These are phyloP conservation scores for Zaprionus inermis DNA, from an alignment of 1,140 invertebrate genomes.

Conservation along the genomic window DNA sequence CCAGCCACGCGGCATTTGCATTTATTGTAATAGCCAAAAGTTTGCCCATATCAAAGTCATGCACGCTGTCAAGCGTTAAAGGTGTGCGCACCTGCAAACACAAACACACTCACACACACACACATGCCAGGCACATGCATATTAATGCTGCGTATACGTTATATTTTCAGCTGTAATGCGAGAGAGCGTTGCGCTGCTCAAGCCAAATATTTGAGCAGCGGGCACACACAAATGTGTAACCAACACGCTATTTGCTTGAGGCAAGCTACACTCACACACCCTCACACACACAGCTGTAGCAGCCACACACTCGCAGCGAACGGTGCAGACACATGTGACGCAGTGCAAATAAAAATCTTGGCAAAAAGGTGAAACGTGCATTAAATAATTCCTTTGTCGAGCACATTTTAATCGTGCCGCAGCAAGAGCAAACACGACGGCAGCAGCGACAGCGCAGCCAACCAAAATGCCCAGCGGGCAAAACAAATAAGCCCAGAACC, in stretches of 20 bases:
- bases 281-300: conserved; percentile 13
- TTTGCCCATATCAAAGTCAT: conserved; percentile 70
- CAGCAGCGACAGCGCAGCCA: conserved; percentile 19
- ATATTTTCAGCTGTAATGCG: conserved; percentile 74
- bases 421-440: conserved; percentile 68
- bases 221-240: conserved; percentile 79
- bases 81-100: conserved; percentile 41
- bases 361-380: conserved; percentile 80
- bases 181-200: conserved; percentile 61
- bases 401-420: conserved; percentile 82
- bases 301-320: not conserved
- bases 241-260: conserved; percentile 81
- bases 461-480: conserved; percentile 68
- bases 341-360: conserved; percentile 80
- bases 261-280: conserved; percentile 48
- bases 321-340: conserved; percentile 54
- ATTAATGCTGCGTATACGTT: conserved; percentile 77
- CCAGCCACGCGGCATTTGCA: conserved; percentile 69
- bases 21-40: conserved; percentile 75
- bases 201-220: conserved; percentile 76
- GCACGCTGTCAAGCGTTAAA: conserved; percentile 75
- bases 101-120: conserved; percentile 40
- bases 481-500: conserved; percentile 61
- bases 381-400: conserved; percentile 83
- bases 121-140: conserved; percentile 62